phyloP scores from a whole-genome alignment of 2,113 vertebrate genomes.

The Charina bottae region DNA sequence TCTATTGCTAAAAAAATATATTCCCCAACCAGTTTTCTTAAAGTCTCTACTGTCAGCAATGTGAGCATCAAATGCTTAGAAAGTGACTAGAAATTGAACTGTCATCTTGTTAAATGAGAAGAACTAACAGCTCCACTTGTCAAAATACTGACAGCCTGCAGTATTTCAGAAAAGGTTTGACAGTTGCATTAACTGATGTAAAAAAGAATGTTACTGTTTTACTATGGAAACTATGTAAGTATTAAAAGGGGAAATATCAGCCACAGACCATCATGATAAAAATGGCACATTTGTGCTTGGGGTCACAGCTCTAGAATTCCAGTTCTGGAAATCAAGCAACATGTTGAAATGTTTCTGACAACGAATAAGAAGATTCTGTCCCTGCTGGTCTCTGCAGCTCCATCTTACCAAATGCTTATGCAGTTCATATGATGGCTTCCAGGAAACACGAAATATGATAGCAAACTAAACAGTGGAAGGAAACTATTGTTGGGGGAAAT shows the following conservation, averaged over 20 bases:
- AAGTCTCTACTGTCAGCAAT: constrained; percentile 48
- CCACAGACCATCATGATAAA: background rate
- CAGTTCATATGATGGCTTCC: background rate
- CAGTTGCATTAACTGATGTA: constrained; percentile 51
- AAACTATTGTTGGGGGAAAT: background rate
- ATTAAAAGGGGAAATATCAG: constrained; percentile 29
- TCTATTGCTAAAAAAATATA: constrained; percentile 7
- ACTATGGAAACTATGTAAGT: constrained; percentile 46
- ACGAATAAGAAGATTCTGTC: background rate
- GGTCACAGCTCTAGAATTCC: constrained; percentile 17
- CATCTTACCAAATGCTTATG: background rate
- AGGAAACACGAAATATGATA: background rate
- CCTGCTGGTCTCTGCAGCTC: background rate
- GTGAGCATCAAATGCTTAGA: constrained; percentile 43
- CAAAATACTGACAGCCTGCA: constrained; percentile 49
- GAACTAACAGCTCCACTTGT: constrained; percentile 58
- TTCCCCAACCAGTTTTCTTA: background rate
- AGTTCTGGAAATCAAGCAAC: background rate
- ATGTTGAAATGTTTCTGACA: background rate
- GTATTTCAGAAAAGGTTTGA: constrained; percentile 35
- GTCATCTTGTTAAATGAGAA: constrained; percentile 52
- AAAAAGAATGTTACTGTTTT: constrained; percentile 49
- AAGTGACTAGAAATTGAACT: constrained; percentile 45
- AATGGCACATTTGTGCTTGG: background rate
- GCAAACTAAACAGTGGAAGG: background rate